Percentiles rank a stretch among this genome's conserved stretches.
Evolutionary conservation across 2,113 vertebrate species (phyloP).

Genomic region (Thalassoma bifasciatum): DNA sequence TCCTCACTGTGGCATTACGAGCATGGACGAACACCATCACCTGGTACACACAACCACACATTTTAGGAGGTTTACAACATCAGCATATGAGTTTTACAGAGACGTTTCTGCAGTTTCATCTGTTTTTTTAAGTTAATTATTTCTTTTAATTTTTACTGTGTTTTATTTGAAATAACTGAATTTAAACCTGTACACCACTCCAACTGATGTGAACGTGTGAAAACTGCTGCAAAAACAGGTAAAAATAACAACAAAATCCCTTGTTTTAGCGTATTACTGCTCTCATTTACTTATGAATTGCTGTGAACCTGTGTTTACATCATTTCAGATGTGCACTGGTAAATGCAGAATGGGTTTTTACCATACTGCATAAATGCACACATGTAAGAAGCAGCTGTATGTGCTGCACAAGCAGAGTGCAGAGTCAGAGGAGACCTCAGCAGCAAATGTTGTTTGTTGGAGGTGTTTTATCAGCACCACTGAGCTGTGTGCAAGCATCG

Average conservation of each 20-base stretch:
- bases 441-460: slow-evolving; percentile 82
- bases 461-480: slow-evolving; percentile 82
- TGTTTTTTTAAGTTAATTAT: too few species aligned
- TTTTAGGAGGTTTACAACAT: neutral
- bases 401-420: slow-evolving; percentile 24
- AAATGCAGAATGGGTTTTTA: slow-evolving; percentile 18
- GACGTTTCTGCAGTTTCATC: too few species aligned
- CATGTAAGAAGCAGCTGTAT: slow-evolving; percentile 37
- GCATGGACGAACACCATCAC: slow-evolving; percentile 99
- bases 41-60: slow-evolving; percentile 70
- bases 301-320: neutral
- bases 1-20: slow-evolving; percentile 95
- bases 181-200: too few species aligned
- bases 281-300: too few species aligned
- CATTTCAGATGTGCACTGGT: neutral
- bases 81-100: neutral
- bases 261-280: too few species aligned
- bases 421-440: slow-evolving; percentile 65
- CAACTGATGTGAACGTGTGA: too few species aligned
- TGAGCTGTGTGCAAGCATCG: slow-evolving; percentile 75
- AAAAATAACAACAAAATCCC: too few species aligned
- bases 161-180: too few species aligned
- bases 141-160: too few species aligned
- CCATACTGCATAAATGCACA: slow-evolving; percentile 11
- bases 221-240: too few species aligned